Base-by-base conservation (phyloP, 1,140 invertebrate species). In the Oncopodura yosiiana region DNA sequence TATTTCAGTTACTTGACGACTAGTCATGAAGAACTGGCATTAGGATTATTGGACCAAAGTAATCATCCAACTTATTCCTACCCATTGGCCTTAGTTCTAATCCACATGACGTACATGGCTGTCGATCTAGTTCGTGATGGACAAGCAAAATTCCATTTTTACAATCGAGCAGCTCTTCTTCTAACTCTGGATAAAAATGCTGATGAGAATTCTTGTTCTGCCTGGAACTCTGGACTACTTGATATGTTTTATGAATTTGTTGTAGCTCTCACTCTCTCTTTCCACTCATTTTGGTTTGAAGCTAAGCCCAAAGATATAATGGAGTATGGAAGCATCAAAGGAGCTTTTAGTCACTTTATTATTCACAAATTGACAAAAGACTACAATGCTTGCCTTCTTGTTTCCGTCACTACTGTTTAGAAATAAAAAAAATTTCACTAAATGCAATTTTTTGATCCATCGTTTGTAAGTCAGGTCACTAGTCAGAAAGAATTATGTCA, bases 31-130 rank as follows among this genome's bases (percentile, higher is more conserved):
- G 77, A 78, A 58, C 78, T 82, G 12, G 87, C 91, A 14, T 78
- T 76, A 34, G 84, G 90, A 68, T 83, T 94, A 2, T 70, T 96
- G 1, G 81, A 82, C 5, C 87, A 93, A 67, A 94, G 93, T 0
- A 76, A 81, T 58, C 92, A 97, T 77, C 92, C 92, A 2, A 77
- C 75, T 44, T 82, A 86, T 73, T 59, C 30, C 14, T 63, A 56
- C 67, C 78, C 78, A 3, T 80, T 76, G 67, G 93, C 91, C 12
- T 92, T 81, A 53, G 74, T 78, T 41, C 77, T 92, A 21, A 98
- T 99, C 43, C 97, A 97, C 72, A 73, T 99, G 23, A 96, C 93
- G 0, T 86, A 85, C 63, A 83, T 96, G 80, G 84, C 87, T 9
- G 83, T 85, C 64, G 77, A 81, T 58, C 70, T 97, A 8, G 69